Percentiles rank a stretch among this genome's conserved stretches.
These are phyloP conservation scores for Lepidocolaptes lacrymiger DNA, from an alignment of 2,797 vertebrate species.

Conservation along the genomic window DNA sequence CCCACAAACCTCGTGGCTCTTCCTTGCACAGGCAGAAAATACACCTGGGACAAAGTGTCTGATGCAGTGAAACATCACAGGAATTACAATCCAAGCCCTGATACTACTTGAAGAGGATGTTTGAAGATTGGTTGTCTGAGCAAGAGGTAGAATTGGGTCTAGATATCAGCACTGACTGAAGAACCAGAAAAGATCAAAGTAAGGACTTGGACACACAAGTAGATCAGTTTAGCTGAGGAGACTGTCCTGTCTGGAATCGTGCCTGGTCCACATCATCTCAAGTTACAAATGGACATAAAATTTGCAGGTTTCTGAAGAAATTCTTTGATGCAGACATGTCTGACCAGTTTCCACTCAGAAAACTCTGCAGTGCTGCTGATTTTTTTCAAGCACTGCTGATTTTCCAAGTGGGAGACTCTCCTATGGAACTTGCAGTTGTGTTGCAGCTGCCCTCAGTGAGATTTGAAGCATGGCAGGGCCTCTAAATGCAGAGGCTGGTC, in stretches of 20 bases:
- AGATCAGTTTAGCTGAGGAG: background rate
- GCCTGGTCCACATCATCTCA: accelerated
- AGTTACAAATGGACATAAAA: accelerated
- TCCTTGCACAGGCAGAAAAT: background rate
- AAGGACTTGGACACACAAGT: background rate
- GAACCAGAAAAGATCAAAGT: background rate
- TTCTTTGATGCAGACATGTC: background rate
- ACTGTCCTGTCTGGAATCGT: accelerated
- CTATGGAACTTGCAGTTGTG: background rate
- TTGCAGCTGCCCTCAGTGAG: background rate
- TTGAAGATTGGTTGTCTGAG: background rate
- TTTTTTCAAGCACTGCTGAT: background rate
- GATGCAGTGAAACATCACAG: background rate
- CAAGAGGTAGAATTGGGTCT: background rate
- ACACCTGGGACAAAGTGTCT: background rate
- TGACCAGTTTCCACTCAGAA: background rate
- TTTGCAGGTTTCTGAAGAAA: background rate
- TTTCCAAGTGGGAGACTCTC: background rate
- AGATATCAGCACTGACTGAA: background rate
- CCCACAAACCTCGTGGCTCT: background rate
- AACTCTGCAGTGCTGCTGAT: background rate
- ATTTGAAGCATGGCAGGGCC: accelerated
- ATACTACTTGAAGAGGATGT: background rate
- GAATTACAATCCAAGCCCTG: background rate
- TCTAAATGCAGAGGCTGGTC: background rate